Evolutionary conservation across 2,113 vertebrate species (phyloP).

Genomic region (Pteropus alecto): DNA sequence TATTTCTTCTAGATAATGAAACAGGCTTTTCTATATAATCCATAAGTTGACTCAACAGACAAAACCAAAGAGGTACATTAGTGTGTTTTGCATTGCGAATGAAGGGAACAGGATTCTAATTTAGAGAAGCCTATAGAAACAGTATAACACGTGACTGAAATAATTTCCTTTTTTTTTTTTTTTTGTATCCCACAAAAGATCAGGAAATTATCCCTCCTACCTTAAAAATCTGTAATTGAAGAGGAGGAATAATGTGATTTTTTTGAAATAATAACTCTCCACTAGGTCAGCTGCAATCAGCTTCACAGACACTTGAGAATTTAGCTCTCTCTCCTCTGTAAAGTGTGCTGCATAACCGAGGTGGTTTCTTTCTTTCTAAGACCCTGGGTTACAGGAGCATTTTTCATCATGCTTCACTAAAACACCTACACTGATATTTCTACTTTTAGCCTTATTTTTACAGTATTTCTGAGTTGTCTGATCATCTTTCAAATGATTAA

Average conservation of each 20-base stretch:
- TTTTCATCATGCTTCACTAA: neutral
- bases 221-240: neutral
- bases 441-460: neutral
- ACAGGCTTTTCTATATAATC: neutral
- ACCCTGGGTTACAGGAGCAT: neutral
- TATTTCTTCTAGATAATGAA: neutral
- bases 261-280: neutral
- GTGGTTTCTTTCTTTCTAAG: neutral
- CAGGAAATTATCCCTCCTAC: constrained; percentile 32
- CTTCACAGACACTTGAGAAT: neutral
- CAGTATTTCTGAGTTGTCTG: neutral
- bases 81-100: neutral
- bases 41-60: neutral
- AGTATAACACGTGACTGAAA: neutral
- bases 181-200: neutral
- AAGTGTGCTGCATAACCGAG: neutral
- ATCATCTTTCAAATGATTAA: neutral
- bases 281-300: neutral
- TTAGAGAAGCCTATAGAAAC: neutral
- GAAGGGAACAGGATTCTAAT: neutral
- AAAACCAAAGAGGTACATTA: neutral
- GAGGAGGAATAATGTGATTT: neutral
- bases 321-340: neutral
- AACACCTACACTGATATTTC: neutral
- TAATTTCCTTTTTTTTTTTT: neutral